Conservation (phyloP, 2,797 vertebrate species). For the Hephaestus fuliginosus region DNA sequence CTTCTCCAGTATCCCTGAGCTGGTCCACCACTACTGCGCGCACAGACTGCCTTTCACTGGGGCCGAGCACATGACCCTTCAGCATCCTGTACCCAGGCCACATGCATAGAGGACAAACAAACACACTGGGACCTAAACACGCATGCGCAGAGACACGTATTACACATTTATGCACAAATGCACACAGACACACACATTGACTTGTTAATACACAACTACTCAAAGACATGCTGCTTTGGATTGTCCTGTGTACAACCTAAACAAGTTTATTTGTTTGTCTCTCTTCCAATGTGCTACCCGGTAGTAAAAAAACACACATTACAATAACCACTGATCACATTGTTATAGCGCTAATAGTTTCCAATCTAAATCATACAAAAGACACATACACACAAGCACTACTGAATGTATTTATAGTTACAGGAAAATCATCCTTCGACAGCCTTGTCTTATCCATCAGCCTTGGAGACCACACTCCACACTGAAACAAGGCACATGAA, state of each 20-base stretch:
- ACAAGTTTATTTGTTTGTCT: constrained; percentile 28
- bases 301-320: constrained; percentile 41
- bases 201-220: constrained; percentile 20
- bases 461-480: neutral
- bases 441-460: constrained; percentile 3
- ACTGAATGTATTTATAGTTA: constrained; percentile 16
- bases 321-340: constrained; percentile 13
- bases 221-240: constrained; percentile 55
- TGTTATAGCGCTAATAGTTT: constrained; percentile 3
- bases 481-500: neutral
- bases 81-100: constrained; percentile 87
- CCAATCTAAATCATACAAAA: neutral
- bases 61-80: constrained; percentile 94
- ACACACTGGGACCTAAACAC: constrained; percentile 33
- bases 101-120: constrained; percentile 42
- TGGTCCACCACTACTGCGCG: constrained; percentile 92
- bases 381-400: neutral
- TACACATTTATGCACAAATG: constrained; percentile 29
- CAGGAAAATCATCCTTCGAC: constrained; percentile 15
- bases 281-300: constrained; percentile 33
- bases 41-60: constrained; percentile 96
- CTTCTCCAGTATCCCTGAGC: constrained; percentile 92
- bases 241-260: constrained; percentile 9
- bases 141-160: constrained; percentile 25
- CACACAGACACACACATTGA: constrained; percentile 37